phyloP scores from a whole-genome alignment of 1,140 invertebrate genomes.

The Drosophila ercepeae region DNA sequence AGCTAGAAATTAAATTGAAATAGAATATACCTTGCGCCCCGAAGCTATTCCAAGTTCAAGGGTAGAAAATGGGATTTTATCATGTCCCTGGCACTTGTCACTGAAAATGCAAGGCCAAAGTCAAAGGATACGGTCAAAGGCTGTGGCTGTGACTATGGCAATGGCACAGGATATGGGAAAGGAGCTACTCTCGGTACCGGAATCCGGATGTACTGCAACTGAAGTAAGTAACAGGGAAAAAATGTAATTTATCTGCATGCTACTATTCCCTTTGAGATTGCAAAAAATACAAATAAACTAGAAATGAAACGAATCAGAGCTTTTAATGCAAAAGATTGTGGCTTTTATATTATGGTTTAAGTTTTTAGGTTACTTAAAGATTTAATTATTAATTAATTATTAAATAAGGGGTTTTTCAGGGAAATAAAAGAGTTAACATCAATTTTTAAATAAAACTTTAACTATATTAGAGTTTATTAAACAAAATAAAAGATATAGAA shows the following conservation, averaged over 20 bases:
- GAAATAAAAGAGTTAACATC: neutral
- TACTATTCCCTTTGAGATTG: conserved; percentile 3
- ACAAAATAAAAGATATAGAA: too few relatives aligned
- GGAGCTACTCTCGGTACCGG: neutral
- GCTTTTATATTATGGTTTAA: neutral
- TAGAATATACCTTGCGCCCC: neutral
- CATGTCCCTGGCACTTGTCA: neutral
- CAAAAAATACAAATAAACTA: neutral
- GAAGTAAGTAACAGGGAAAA: neutral
- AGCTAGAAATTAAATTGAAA: neutral
- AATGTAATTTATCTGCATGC: conserved; percentile 1
- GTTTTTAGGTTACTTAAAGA: neutral
- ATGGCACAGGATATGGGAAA: neutral
- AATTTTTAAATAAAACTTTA: too few relatives aligned
- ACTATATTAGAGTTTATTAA: too few relatives aligned
- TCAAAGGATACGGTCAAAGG: neutral
- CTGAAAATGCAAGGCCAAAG: conserved; percentile 1
- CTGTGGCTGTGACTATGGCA: neutral
- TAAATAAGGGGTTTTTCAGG: too few relatives aligned
- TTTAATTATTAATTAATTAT: too few relatives aligned
- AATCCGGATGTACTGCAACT: conserved; percentile 1
- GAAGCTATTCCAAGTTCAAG: too few relatives aligned
- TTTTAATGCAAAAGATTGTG: neutral
- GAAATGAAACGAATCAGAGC: neutral
- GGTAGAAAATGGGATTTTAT: neutral